Evolutionary conservation across 2,797 vertebrate species (phyloP), one percentile per base, ranked within the genome.

Genomic region (Gymnopithys bicolor): DNA sequence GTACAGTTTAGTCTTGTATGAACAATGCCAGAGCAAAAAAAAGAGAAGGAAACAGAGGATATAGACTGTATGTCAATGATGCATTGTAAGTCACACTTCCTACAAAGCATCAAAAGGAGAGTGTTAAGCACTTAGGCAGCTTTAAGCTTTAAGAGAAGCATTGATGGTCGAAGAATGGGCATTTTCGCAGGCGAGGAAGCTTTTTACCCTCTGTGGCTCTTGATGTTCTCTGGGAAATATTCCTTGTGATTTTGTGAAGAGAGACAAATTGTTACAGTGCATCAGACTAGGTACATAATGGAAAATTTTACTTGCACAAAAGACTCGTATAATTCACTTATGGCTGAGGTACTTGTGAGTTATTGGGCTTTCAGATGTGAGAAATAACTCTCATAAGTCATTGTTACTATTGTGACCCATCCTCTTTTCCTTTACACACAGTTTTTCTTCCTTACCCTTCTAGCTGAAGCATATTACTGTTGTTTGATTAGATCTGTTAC

Each of bases 341-440:
- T 16, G 49, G 80, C 68, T 89, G 9, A 43, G 60, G 35, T 85
- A 51, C 53, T 84, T 91, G 75, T 70, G 86, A 91, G 68, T 94
- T 93, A 93, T 37, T 84, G 88, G 77, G 74, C 74, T 96, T 95
- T 94, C 68, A 88, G 80, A 80, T 83, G 66, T 86, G 82, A 90
- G 76, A 90, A 95, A 94, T 90, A 95, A 90, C 49, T 75, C 80
- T 91, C 33, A 30, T 67, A 94, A 94, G 89, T 95, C 91, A 84
- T 67, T 86, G 82, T 78, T 94, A 18, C 84, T 59, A 6, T 62
- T 95, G 91, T 87, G 94, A 80, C 87, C 89, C 67, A 74, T 92
- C 68, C 33, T 91, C 82, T 90, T 75, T 49, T n/a, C 81, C 53
- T 93, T 94, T 84, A 19, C 24, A 39, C 66, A 32, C 23, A 59